Base-by-base conservation (phyloP, 2,113 vertebrate species). In the Xyrauchen texanus region DNA sequence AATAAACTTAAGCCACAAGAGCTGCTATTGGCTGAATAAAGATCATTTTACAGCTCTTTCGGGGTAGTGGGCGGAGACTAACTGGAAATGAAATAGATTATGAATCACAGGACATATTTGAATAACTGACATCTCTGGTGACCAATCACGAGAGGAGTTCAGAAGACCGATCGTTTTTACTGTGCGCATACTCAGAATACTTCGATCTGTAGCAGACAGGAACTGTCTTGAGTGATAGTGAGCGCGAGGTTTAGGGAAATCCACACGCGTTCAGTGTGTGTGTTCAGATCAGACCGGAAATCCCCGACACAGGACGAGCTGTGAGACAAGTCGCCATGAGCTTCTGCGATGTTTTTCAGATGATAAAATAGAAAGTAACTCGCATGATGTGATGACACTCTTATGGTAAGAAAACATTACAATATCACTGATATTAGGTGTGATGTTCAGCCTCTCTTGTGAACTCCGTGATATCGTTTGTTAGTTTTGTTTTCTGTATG, bases 51-150 rank as follows among this genome's bases (percentile, higher is more conserved):
- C 4, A 7, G 6, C 34, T 42, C 0, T 64, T 85, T 79, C 79
- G 3, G 47, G 58, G 75, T 21, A 84, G 60, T 21, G 77, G 82
- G 85, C 52, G 80, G 82, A 67, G 80, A 80, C 53, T 84, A 61
- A 84, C 82, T 68, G 85, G 82, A 86, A 86, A 84, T 34, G 21
- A 34, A 34, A 34, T 34, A 34, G 21, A 34, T 34, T 34, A 46
- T 74, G 15, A 42, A 8, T 80, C 72, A 86, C 82, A 68, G 16
- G 8, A 0, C 13, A 68, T 46, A 49, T 15, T 68, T 42, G 9
- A 3, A 13, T 15, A 73, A 82, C 12, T 58, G 84, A 65, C 77
- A 82, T 21, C 8, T 42, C 6, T 12, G 1, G 11, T 52, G 42
- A 7, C 84, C 46, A 85, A 80, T 78, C 68, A 53, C 4, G 34